Conservation (phyloP, 2,797 vertebrate genomes). For the Momotus momota region DNA sequence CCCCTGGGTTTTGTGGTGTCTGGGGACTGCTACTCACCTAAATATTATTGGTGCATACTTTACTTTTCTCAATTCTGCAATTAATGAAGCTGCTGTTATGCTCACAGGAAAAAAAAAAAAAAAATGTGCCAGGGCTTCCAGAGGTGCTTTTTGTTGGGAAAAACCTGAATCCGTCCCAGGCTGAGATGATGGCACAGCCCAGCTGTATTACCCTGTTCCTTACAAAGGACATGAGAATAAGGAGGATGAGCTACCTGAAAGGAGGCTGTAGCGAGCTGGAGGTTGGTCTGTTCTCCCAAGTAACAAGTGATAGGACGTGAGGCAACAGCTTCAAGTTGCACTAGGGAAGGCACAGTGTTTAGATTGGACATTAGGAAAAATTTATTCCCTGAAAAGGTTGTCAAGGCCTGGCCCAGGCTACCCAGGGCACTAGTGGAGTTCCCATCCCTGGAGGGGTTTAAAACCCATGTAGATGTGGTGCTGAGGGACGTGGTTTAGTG, state of each 20-base stretch:
- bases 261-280: background rate
- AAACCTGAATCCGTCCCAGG: background rate
- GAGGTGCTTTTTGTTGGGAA: background rate
- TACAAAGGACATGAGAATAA: background rate
- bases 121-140: background rate
- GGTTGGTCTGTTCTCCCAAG: background rate
- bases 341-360: background rate
- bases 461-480: background rate
- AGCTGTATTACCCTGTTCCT: background rate
- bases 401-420: background rate
- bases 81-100: background rate
- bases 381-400: background rate
- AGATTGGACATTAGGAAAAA: background rate
- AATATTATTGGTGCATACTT: background rate
- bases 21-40: background rate
- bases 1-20: background rate
- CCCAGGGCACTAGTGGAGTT: background rate
- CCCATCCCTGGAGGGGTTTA: background rate
- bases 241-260: background rate
- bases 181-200: background rate
- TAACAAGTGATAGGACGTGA: background rate
- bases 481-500: background rate
- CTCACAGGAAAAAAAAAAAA: background rate
- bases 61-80: background rate
- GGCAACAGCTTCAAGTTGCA: background rate